A percentile compares a stretch with the other conserved stretches of the same genome.
Conservation (phyloP, 2,113 vertebrate genomes). For the rabbit (Oryctolagus cuniculus) region mOryCun1.1 NC_091435.1:123020001-123020500, state of each 20-base stretch:
- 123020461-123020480: slow-evolving; percentile 49
- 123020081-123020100: slow-evolving; percentile 15
- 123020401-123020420: slow-evolving; percentile 28
- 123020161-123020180: slow-evolving; percentile 28
- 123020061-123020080: neutral
- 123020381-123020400: slow-evolving; percentile 25
- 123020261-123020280: neutral
- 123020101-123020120: neutral
- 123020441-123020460: slow-evolving; percentile 59
- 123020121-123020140: neutral
- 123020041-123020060: slow-evolving; percentile 34
- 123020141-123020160: slow-evolving; percentile 27
- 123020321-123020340: neutral
- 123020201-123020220: slow-evolving; percentile 41
- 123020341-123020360: neutral
- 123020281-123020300: neutral
- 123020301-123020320: neutral
- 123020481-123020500: slow-evolving; percentile 29
- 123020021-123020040: neutral
- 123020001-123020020: neutral
- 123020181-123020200: slow-evolving; percentile 30
- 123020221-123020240: neutral
- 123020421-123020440: slow-evolving; percentile 35
- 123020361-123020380: neutral
- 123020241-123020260: neutral